A percentile compares a stretch with the other conserved stretches of the same genome.
Evolutionary conservation across 2,113 vertebrate genomes (phyloP).

Genomic region (Gopherus flavomarginatus): DNA sequence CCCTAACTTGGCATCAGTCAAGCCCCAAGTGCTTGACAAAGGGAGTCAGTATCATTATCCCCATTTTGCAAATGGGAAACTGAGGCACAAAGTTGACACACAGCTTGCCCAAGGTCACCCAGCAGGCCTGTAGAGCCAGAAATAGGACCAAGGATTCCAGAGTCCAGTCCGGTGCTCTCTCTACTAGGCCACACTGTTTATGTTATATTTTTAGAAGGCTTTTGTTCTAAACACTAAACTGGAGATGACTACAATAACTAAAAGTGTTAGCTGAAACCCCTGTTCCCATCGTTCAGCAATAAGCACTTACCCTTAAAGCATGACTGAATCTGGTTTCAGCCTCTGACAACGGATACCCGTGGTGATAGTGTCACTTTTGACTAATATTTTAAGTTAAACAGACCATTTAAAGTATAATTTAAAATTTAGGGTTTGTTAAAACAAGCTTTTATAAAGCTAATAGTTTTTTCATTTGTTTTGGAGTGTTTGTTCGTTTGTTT

Average conservation of each 20-base stretch:
- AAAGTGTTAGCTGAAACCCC: too few relatives aligned
- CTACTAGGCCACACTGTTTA: background rate
- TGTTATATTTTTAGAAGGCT: background rate
- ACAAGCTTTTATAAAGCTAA: too few relatives aligned
- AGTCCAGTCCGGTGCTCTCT: background rate
- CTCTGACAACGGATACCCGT: background rate
- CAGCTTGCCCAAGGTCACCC: background rate
- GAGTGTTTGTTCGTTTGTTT: too few relatives aligned
- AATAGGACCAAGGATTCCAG: background rate
- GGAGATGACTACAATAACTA: background rate
- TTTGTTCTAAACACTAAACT: background rate
- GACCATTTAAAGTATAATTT: too few relatives aligned
- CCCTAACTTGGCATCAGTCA: background rate
- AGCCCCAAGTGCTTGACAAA: background rate
- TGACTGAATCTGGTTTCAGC: background rate
- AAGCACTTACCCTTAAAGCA: too few relatives aligned
- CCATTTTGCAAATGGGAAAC: background rate
- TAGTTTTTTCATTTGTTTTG: too few relatives aligned
- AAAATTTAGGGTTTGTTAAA: too few relatives aligned
- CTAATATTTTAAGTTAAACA: background rate
- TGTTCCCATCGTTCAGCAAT: too few relatives aligned
- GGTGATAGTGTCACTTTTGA: background rate
- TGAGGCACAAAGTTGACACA: background rate
- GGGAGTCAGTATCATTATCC: background rate
- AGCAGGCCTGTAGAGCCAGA: background rate